Percentiles rank a stretch among this genome's conserved stretches.
These are phyloP conservation scores for Boloria euphrosyne DNA, from an alignment of 2,888 invertebrate genomes.

Conservation along the genomic window DNA sequence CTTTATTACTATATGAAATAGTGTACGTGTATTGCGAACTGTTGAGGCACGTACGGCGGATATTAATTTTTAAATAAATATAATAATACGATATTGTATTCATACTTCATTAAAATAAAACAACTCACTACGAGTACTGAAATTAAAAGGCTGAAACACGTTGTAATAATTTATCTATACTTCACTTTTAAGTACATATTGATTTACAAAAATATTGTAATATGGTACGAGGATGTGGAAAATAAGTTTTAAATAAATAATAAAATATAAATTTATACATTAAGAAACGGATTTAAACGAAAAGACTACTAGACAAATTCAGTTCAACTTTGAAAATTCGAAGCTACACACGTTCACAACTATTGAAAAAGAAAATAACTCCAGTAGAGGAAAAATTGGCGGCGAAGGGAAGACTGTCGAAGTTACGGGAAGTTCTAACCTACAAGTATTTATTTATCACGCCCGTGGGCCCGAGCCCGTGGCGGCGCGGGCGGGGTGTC, in stretches of 20 bases:
- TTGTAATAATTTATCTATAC: too few relatives aligned
- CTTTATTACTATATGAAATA: too few relatives aligned
- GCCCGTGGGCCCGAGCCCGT: constrained; percentile 52
- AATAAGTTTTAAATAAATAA: background rate
- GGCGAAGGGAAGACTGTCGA: constrained; percentile 49
- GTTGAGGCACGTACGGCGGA: too few relatives aligned
- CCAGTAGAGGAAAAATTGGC: constrained; percentile 59
- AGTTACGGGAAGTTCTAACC: constrained; percentile 62
- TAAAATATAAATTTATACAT: constrained; percentile 20
- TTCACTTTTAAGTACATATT: too few relatives aligned
- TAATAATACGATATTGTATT: too few relatives aligned
- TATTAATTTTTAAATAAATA: too few relatives aligned
- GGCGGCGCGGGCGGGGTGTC: too few relatives aligned
- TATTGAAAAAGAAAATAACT: constrained; percentile 62
- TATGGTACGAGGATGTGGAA: background rate
- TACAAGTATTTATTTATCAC: constrained; percentile 73
- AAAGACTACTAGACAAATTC: constrained; percentile 25
- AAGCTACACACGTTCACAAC: constrained; percentile 43
- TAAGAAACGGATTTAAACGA: constrained; percentile 24
- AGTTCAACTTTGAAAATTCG: constrained; percentile 31
- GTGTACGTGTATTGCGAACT: too few relatives aligned
- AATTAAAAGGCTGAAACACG: too few relatives aligned
- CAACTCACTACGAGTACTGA: too few relatives aligned
- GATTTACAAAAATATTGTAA: too few relatives aligned
- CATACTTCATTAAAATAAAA: too few relatives aligned